Evolutionary conservation across 1,140 invertebrate species (phyloP).

Genomic region (Pantala flavescens): DNA sequence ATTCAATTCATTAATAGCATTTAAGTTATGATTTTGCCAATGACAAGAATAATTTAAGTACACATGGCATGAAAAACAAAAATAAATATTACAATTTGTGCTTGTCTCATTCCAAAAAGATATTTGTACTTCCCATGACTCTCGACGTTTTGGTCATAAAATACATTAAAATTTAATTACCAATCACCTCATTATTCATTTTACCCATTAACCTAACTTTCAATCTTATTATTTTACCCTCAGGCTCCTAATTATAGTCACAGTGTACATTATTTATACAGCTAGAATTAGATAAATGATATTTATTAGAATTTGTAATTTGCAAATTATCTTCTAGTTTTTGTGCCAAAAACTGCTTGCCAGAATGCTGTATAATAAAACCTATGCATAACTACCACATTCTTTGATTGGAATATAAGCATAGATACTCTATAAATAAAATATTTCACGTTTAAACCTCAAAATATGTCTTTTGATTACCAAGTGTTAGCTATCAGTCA

Average conservation of each 20-base stretch:
- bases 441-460: not conserved
- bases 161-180: not conserved
- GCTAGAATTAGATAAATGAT: not conserved
- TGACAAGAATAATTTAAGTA: not conserved
- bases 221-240: not conserved
- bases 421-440: not conserved
- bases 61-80: not conserved
- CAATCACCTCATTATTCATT: not conserved
- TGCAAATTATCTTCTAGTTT: not conserved
- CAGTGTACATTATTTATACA: not conserved
- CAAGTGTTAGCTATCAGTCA: not conserved
- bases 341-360: not conserved
- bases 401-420: not conserved
- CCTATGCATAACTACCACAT: not conserved
- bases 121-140: conserved; percentile 2
- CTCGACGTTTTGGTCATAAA: not conserved
- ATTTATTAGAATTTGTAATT: not conserved
- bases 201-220: not conserved
- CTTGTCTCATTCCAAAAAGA: not conserved
- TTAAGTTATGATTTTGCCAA: not conserved
- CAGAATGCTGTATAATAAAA: not conserved
- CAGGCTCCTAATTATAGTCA: not conserved
- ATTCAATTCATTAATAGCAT: not conserved
- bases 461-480: not conserved
- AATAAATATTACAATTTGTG: conserved; percentile 8